Evolutionary conservation across 2,888 invertebrate species (phyloP), one percentile per base, ranked within the genome.

Genomic region (Hyalella azteca): DNA sequence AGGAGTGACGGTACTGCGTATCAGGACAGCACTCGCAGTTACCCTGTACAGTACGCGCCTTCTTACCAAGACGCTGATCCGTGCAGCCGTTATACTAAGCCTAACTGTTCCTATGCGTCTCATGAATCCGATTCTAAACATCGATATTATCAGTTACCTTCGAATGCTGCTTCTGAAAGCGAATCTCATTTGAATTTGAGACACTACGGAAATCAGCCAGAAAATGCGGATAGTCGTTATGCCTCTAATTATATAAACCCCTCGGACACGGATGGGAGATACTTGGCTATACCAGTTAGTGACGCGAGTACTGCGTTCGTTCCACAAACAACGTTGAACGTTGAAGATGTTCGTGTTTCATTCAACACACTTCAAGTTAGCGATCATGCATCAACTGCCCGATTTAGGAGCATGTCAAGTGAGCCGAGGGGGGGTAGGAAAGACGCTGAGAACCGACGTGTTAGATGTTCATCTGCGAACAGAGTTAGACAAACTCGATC

Each of bases 401-500:
- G 83, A 9, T 66, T 80, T 15, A 60, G 83, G 22, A 83, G 83
- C 45, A 60, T 78, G 22, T 83, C 83, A 19, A 83, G 83, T 49
- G 83, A 83, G 19, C 81, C 81, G 26, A 78, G 81, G 13, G 79
- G 78, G 11, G 79, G 79, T 15, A 78, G 50, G 5, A 76, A 78
- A 39, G 76, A 78, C 36, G 78, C 78, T 29, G 77, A 77, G 9
- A 81, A 80, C 59, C 75, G 83, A 3, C 48, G 81, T 50, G 79
- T 80, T 54, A 77, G 83, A n/a, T 83, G 83, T 48, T 83, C 83
- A 32, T 83, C 83, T 41, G 83, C 83, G 29, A 60, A 81, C 39
- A 79, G 83, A 39, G 79, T 79, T n/a, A 78, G 80, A 15, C 82
- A 82, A 66, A 81, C 79, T 73, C 79, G 82, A 4, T 66, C 82